Conservation (phyloP, 2,113 vertebrate genomes). For the Piprites chloris region DNA sequence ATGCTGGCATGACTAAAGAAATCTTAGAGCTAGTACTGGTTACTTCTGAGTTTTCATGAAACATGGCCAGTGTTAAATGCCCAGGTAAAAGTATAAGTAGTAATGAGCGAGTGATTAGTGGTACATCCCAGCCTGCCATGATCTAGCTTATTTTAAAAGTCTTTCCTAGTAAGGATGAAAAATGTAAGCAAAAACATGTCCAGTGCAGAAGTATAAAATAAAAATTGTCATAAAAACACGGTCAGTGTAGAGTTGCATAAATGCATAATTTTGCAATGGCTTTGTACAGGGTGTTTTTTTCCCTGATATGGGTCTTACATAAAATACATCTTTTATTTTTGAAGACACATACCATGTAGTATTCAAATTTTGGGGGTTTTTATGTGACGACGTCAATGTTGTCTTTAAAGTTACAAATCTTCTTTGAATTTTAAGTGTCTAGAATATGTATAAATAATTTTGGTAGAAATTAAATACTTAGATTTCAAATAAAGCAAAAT, state of each 20-base stretch:
- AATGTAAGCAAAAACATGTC: background rate
- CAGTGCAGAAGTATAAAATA: background rate
- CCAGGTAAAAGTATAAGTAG: background rate
- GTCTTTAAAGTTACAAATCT: background rate
- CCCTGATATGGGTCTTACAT: background rate
- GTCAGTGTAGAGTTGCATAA: background rate
- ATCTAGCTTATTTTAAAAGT: background rate
- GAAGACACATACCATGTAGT: background rate
- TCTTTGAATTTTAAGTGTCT: background rate
- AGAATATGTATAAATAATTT: background rate
- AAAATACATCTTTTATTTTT: background rate
- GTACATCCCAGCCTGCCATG: background rate
- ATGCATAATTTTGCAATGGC: background rate
- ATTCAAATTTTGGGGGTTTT: background rate
- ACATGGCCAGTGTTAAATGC: background rate
- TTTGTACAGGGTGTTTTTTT: background rate
- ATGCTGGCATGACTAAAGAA: background rate
- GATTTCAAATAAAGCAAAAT: background rate
- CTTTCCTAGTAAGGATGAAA: background rate
- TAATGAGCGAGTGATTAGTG: background rate
- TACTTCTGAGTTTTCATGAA: background rate
- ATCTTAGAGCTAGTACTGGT: background rate
- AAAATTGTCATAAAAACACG: fast-evolving
- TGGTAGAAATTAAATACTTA: background rate
- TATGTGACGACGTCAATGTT: background rate